These are phyloP conservation scores for Notechis scutatus DNA, from an alignment of 2,113 vertebrate genomes.

Conservation along the genomic window DNA sequence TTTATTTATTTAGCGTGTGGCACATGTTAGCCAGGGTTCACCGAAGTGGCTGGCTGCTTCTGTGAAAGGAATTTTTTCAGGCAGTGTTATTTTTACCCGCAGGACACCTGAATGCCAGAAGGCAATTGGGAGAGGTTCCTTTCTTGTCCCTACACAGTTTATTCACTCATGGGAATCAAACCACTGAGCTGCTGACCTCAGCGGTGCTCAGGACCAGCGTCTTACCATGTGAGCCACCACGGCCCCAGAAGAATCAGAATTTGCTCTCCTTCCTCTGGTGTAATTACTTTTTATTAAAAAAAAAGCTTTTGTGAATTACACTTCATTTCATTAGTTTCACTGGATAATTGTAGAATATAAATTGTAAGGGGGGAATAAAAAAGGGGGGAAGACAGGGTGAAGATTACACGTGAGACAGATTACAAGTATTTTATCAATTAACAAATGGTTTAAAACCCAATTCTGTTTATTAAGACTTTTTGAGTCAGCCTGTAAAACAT, in stretches of 20 bases:
- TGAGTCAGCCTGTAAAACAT: neutral
- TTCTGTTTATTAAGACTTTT: neutral
- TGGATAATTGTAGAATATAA: neutral
- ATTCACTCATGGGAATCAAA: too few species aligned
- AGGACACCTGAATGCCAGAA: too few species aligned
- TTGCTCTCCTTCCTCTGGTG: neutral
- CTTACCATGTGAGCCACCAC: too few species aligned
- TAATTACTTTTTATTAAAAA: neutral
- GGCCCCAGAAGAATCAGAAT: neutral
- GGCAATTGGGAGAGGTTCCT: too few species aligned
- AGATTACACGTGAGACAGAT: neutral
- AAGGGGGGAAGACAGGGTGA: neutral
- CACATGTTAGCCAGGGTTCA: too few species aligned
- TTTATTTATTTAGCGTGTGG: too few species aligned
- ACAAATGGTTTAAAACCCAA: neutral
- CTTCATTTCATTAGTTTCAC: neutral
- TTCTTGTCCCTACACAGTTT: too few species aligned
- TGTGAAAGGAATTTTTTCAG: too few species aligned
- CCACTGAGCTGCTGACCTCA: too few species aligned
- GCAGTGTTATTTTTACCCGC: too few species aligned
- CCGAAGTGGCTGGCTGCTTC: too few species aligned
- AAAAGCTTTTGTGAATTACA: neutral
- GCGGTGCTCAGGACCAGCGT: too few species aligned
- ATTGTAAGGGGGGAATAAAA: neutral
- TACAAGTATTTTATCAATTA: neutral